Base-by-base conservation (phyloP, 2,113 vertebrate genomes). In the Engystomops pustulosus region DNA sequence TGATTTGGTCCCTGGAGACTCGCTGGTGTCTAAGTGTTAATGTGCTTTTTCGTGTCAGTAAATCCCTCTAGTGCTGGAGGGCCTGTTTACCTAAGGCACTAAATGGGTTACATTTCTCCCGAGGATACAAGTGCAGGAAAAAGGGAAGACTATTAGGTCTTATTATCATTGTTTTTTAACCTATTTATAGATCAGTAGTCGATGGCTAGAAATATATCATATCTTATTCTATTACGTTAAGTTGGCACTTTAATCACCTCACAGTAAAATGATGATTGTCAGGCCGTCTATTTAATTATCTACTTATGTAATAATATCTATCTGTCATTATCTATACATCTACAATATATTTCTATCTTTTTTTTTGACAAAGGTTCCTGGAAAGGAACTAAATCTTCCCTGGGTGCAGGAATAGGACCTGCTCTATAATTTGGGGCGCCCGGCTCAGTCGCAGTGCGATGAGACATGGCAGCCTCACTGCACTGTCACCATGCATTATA, bases 51-150 rank as follows among this genome's bases (percentile, higher is more conserved):
- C 34, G 41, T 81, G 47, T 65, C 49, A 74, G 23, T 82, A 72
- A 69, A 44, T 82, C 80, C 68, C 49, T 72, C 17, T 72, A 82
- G 67, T 60, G 49, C n/a, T 72, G 49, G 47, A 72, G n/a, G 36
- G 69, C 49, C 47, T 58, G 49, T 58, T 72, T 58, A 69, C 23
- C 67, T 70, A 17, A 11, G 51, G 14, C 15, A 60, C 49, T 82
- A 82, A 82, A 72, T 82, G 68, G 80, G 68, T 82, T 82, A 72
- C 68, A 82, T 71, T 44, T 72, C 68, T 60, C 51, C 47, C 44
- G 69, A 74, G 47, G 30, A 72, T 32, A 25, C 23, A 82, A 38
- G 14, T 32, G 41, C 44, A 32, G 80, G 36, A 72, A 72, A 82
- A 69, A 82, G 72, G 34, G 32, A 60, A 82, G 49, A 74, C 53